Base-by-base conservation (phyloP, 2,888 invertebrate species). In the Slavum lentiscoides region DNA sequence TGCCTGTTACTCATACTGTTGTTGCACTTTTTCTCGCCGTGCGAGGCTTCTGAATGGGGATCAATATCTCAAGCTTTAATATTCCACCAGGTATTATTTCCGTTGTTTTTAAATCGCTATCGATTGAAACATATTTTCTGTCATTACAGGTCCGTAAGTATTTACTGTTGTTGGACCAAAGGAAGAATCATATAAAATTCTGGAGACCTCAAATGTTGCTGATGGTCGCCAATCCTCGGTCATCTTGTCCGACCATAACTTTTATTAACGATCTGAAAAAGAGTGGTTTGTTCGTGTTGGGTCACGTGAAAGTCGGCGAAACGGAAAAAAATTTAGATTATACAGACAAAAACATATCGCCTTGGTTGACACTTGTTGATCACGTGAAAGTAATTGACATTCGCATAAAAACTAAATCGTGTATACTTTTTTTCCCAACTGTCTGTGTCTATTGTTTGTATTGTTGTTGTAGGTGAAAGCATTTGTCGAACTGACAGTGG, bases 251-350 rank as follows among this genome's bases (percentile, higher is more conserved):
- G 0, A 89, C 98, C 66, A 96, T 99, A 59, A 94, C 96, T 87
- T 99, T 99, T 87, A 95, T 97, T 19, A 99, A 99, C 85, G 98
- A 98, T 86, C 90, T 99, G 86, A 99, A 99, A 86, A 99, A 99
- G 86, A 94, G 94, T 61, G 94, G 94, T 1, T 88, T 96, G 1
- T 96, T 94, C 85, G 93, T 96, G 9, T 89, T 96, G 83, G 96
- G 95, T 0, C 94, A 96, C 84, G 94, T 95, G 0, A 91, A 93
- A 86, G 88, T 91, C 61, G 91, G 91, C 83, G 88, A 89, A 83
- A 85, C 86, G 82, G 87, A 89, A 61, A 87, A 88, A 69, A 88
- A 87, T 61, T 86, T 88, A 5, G 95, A 96, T 87, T 92, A 93
- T 0, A 88, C 91, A 30, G 91, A 92, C 68, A 94, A 96, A 84